phyloP scores from a whole-genome alignment of 2,797 vertebrate species.

The Diplodus puntazzo region DNA sequence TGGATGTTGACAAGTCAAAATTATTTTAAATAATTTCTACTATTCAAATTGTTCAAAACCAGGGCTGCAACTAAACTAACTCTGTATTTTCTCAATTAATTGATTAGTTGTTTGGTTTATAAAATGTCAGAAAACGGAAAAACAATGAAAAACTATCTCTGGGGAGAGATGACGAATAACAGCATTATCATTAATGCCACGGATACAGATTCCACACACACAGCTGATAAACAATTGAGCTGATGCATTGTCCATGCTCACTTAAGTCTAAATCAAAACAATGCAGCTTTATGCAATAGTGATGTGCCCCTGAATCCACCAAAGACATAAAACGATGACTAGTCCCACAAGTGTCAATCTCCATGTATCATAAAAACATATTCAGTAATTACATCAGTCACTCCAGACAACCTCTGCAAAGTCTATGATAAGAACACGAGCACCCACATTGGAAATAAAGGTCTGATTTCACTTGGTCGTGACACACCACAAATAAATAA shows the following conservation, averaged over 20 bases:
- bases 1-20: background rate
- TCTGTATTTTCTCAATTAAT: no score
- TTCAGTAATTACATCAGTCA: background rate
- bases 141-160: background rate
- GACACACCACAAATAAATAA: background rate
- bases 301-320: background rate
- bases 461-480: background rate
- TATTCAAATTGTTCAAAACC: background rate
- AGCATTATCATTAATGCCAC: background rate
- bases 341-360: background rate
- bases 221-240: slow-evolving; percentile 6
- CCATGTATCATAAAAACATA: background rate
- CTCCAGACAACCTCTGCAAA: background rate
- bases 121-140: background rate
- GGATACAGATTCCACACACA: background rate
- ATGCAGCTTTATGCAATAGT: slow-evolving; percentile 21
- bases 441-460: background rate
- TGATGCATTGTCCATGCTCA: slow-evolving; percentile 7
- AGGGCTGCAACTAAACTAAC: no score
- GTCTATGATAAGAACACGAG: background rate
- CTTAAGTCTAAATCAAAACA: slow-evolving; percentile 13
- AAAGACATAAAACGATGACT: background rate
- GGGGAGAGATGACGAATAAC: background rate
- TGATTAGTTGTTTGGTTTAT: no score
- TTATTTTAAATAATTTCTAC: background rate